Base-by-base conservation (phyloP, 2,888 invertebrate species). In the Aplocera efformata region DNA sequence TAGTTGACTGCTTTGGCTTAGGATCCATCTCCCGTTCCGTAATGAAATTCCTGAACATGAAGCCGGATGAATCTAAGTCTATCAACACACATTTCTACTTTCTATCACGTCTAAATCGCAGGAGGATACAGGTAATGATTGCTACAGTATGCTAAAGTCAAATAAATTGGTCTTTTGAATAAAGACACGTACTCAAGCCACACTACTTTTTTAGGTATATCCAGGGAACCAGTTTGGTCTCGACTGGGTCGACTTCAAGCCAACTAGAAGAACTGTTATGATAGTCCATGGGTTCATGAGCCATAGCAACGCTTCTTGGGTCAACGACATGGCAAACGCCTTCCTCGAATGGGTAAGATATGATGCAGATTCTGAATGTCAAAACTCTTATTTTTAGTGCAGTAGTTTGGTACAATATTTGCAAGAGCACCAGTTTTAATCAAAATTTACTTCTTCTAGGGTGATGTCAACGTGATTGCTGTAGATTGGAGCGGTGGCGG, bases 401-500 rank as follows among this genome's bases (percentile, higher is more conserved):
- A n/a, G n/a, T n/a, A n/a, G n/a, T n/a, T n/a, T n/a, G n/a, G n/a
- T n/a, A n/a, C n/a, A n/a, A n/a, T n/a, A n/a, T n/a, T n/a, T n/a
- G 7, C 10, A n/a, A 4, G 8, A 7, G 7, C 21, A 10, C 10
- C 1, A 6, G 10, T 13, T 24, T 8, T 11, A 25, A 32, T 28
- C 10, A 10, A 20, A 13, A 3, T 7, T 17, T 32, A 3, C 49
- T 47, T 60, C n/a, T 13, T 60, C n/a, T 13, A 92, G 92, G 84
- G 64, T 0, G 91, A 92, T 50, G 88, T 90, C 1, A 92, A 92
- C 52, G 88, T 92, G 0, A 88, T 92, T 11, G 75, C 90, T 0
- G 91, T 91, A 1, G 92, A 92, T 56, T 92, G 92, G 92, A 90
- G 91, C 29, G 79, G 82, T 0, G 91, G 92, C 6, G 90, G 91